Percentiles rank a stretch among this genome's conserved stretches.
Conservation (phyloP, 2,113 vertebrate genomes). For the Pelmatolapia mariae region DNA sequence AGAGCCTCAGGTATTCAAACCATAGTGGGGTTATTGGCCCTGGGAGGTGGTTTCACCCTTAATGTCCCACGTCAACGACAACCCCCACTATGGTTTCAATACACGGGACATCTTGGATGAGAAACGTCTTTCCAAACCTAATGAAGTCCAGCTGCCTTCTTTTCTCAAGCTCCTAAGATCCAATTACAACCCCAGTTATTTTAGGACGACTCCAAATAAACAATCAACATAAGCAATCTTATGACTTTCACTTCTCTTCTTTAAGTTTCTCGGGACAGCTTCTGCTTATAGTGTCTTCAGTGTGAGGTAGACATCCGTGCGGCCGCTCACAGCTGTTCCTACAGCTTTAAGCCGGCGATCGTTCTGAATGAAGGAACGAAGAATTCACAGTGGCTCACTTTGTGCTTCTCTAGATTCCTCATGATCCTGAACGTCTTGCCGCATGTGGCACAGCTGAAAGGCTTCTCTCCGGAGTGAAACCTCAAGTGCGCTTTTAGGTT, state of each 20-base stretch:
- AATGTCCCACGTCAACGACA: background rate
- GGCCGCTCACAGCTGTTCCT: background rate
- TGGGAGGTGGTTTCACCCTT: background rate
- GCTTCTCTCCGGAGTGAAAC: slow-evolving; percentile 70
- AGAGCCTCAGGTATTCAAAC: background rate
- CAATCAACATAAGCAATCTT: background rate
- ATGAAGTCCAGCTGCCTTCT: background rate
- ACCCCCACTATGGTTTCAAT: background rate
- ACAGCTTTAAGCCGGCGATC: slow-evolving; percentile 46
- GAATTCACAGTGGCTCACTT: slow-evolving; percentile 7
- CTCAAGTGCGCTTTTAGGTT: slow-evolving; percentile 68
- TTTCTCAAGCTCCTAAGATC: background rate
- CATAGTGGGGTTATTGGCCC: background rate
- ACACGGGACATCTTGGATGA: background rate
- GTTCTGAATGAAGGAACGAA: slow-evolving; percentile 44
- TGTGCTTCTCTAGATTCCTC: slow-evolving; percentile 66
- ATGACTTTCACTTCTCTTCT: background rate
- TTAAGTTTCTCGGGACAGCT: background rate
- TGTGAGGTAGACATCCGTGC: slow-evolving; percentile 28
- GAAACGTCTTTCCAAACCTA: background rate
- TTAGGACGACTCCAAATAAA: background rate
- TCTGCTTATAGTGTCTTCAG: background rate
- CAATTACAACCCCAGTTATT: background rate
- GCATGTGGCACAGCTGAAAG: slow-evolving; percentile 56
- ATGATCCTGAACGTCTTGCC: slow-evolving; percentile 63